Evolutionary conservation across 2,797 vertebrate species (phyloP).

Genomic region (Manis javanica): DNA sequence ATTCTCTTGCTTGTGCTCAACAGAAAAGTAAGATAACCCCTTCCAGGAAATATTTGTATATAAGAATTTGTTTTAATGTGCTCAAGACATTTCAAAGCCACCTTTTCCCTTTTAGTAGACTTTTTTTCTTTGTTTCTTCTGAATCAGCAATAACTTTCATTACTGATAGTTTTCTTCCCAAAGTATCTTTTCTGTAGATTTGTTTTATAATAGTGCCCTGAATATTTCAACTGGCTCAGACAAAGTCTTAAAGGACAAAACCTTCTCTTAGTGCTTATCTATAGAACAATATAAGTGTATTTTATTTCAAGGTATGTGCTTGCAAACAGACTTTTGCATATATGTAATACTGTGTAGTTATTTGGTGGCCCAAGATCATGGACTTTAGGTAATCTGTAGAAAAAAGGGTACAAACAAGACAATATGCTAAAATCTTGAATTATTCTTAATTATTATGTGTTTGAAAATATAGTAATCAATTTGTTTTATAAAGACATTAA

Average conservation of each 20-base stretch:
- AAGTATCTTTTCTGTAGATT: background rate
- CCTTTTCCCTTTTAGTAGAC: background rate
- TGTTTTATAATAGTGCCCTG: background rate
- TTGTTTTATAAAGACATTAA: background rate
- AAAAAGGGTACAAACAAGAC: background rate
- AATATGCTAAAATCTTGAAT: background rate
- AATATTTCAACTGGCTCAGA: conserved; percentile 1
- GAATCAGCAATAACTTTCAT: background rate
- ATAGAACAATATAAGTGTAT: background rate
- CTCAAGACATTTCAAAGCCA: background rate
- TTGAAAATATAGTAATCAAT: background rate
- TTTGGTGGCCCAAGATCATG: background rate
- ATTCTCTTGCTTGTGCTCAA: background rate
- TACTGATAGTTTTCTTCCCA: background rate
- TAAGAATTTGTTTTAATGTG: background rate
- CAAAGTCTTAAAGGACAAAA: background rate
- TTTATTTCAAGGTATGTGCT: background rate
- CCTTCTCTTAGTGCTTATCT: background rate
- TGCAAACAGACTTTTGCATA: background rate
- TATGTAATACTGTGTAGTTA: background rate
- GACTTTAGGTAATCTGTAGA: background rate
- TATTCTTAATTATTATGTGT: background rate
- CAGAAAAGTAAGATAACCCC: background rate
- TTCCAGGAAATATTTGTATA: background rate
- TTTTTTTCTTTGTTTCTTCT: background rate